Conservation (phyloP, 2,113 vertebrate genomes). For the Protobothrops mucrosquamatus region DNA sequence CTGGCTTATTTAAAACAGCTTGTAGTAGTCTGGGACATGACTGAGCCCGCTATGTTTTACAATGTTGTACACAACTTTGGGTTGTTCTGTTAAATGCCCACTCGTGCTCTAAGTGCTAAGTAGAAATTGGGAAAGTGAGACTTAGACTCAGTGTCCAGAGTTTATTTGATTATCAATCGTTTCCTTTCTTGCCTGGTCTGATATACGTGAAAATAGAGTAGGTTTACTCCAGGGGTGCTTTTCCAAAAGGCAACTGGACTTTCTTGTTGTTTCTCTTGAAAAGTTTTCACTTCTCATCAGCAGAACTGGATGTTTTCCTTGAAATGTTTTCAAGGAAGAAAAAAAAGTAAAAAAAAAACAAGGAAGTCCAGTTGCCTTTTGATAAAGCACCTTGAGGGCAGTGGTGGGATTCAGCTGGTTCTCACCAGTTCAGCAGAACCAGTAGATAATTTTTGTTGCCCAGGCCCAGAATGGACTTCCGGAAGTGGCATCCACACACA, state of each 20-base stretch:
- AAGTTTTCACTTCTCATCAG: neutral
- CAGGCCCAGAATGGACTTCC: too few relatives aligned
- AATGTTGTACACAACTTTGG: neutral
- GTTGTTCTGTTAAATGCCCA: neutral
- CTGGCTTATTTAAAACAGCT: neutral
- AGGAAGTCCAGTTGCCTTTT: neutral
- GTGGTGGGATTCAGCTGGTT: too few relatives aligned
- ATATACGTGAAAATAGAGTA: neutral
- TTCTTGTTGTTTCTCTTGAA: neutral
- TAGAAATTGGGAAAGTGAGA: too few relatives aligned
- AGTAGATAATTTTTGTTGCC: too few relatives aligned
- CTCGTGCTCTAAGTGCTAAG: too few relatives aligned
- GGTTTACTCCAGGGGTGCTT: neutral
- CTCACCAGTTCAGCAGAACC: too few relatives aligned
- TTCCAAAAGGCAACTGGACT: neutral
- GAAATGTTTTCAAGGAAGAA: neutral
- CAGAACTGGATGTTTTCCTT: neutral
- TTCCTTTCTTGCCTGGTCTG: neutral
- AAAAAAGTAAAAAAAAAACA: neutral
- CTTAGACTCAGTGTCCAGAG: neutral
- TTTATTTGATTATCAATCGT: neutral
- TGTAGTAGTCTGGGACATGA: neutral
- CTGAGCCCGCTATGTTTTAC: neutral
- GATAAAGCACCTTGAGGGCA: neutral
- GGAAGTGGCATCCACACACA: too few relatives aligned